Evolutionary conservation across 2,888 invertebrate species (phyloP).

Genomic region (Dermolepida albohirtum): DNA sequence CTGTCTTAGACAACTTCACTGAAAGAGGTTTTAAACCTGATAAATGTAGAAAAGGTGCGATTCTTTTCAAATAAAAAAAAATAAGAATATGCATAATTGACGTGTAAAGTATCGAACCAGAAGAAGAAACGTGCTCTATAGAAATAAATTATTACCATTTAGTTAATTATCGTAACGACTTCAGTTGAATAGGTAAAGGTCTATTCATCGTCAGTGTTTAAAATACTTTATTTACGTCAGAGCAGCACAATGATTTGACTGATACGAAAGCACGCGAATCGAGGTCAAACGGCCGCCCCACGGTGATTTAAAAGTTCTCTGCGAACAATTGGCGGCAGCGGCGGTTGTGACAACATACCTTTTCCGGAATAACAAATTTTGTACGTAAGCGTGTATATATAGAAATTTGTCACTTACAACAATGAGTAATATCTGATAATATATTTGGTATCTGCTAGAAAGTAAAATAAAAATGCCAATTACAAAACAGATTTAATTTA

Average conservation of each 20-base stretch:
- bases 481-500: no score
- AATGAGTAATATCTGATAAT: neutral
- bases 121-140: no score
- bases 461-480: no score
- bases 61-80: no score
- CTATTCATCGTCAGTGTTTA: conserved; percentile 11
- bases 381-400: conserved; percentile 11
- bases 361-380: neutral
- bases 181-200: conserved; percentile 6
- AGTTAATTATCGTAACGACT: neutral
- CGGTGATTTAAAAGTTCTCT: conserved; percentile 3
- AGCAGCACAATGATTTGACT: neutral
- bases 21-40: no score
- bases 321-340: conserved; percentile 20
- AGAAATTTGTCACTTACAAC: conserved; percentile 21
- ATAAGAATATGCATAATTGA: no score
- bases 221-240: conserved; percentile 18
- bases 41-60: no score
- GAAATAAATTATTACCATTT: no score
- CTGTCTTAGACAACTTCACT: no score
- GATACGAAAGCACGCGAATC: conserved; percentile 5
- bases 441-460: no score
- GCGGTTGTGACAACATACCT: neutral
- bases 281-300: conserved; percentile 3
- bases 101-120: no score